Evolutionary conservation across 2,888 invertebrate genomes (phyloP), one percentile per base, ranked within the genome.

Genomic region (Oscheius myriophilus): DNA sequence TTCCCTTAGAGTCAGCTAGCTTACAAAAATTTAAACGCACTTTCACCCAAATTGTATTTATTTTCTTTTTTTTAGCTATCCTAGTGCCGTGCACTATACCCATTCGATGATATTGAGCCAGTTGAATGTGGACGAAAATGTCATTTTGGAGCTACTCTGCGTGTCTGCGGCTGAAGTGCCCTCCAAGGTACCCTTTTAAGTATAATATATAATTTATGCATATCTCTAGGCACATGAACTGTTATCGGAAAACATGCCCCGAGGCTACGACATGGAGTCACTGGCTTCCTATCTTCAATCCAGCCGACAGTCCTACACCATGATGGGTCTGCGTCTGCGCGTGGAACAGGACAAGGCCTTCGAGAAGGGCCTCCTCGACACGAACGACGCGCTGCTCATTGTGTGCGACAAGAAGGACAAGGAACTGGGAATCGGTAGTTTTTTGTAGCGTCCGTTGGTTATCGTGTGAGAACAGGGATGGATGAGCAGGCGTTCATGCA

Each of bases 341-440:
- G 75, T 80, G 14, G 79, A 83, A 18, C 82, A 85, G 51, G 85
- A 85, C 70, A 76, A 80, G 73, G 84, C 75, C 9, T 85, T 85
- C 67, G 79, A 79, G 41, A 79, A 72, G 54, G 69, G 80, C 9
- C 65, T 85, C 25, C 72, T 84, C 75, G 78, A 82, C 12, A 85
- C 85, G 16, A 78, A 77, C 11, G 81, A 83, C 45, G 76, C 83
- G 11, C 72, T 85, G 21, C 61, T 85, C 11, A 82, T 85, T 41
- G 85, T 85, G 0, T 85, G 85, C 64, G 85, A 85, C 57, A 63
- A 76, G n/a, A 72, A 75, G 11, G 82, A 85, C 65, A 46, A 73
- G 1, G 82, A 85, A 43, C 51, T 83, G 39, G 84, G 85, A 23
- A 80, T 85, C n/a, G 84, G 83, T 42, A 84, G 76, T 41, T 68